A percentile compares a stretch with the other conserved stretches of the same genome.
Evolutionary conservation across 1,140 invertebrate genomes (phyloP).

Genomic region (Apis florea): DNA sequence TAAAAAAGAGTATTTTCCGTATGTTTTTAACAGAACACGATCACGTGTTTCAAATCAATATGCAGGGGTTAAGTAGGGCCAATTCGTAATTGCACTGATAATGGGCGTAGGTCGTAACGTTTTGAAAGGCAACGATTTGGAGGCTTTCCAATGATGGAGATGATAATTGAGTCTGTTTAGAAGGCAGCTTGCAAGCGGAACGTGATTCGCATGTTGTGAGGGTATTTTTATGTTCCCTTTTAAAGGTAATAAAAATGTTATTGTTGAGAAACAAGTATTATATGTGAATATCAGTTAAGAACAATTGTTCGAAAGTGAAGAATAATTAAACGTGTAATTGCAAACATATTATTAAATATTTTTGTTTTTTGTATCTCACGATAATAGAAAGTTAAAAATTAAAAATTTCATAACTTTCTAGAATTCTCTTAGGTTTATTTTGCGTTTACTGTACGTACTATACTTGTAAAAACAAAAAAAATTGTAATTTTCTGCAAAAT

Average conservation of each 20-base stretch:
- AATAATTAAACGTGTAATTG: not conserved
- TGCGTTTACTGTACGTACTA: no score
- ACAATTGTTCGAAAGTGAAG: not conserved
- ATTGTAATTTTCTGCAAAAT: not conserved
- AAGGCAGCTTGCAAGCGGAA: constrained; percentile 14
- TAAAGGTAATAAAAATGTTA: not conserved
- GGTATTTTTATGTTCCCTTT: not conserved
- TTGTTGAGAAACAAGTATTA: not conserved
- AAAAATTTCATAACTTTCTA: no score
- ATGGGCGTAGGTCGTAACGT: constrained; percentile 32
- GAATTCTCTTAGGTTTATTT: no score
- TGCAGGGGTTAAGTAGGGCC: constrained; percentile 61
- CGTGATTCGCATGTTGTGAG: constrained; percentile 20
- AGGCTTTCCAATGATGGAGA: constrained; percentile 30
- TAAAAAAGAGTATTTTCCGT: not conserved
- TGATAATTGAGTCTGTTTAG: constrained; percentile 32
- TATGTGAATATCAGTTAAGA: not conserved
- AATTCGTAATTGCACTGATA: constrained; percentile 61
- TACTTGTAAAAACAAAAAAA: not conserved
- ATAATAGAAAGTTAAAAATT: no score
- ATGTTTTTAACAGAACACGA: not conserved
- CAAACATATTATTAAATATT: not conserved
- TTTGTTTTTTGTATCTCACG: not conserved
- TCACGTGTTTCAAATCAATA: constrained; percentile 49
- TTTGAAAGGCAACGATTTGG: constrained; percentile 56